Evolutionary conservation across 2,797 vertebrate genomes (phyloP).

Genomic region (Lateolabrax maculatus): DNA sequence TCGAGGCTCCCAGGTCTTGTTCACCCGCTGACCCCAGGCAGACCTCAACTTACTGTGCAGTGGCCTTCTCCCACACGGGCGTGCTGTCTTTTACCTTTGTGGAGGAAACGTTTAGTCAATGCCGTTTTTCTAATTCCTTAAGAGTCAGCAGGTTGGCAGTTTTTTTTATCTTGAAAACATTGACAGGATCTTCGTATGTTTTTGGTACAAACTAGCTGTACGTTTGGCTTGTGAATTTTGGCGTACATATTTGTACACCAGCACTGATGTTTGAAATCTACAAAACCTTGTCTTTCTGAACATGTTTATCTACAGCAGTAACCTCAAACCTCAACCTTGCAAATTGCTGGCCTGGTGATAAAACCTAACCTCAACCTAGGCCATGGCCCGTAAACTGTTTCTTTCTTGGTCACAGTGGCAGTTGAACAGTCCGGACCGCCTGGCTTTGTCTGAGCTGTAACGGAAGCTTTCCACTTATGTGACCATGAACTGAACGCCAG

Average conservation of each 20-base stretch:
- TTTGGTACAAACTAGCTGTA: background rate
- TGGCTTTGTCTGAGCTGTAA: conserved; percentile 73
- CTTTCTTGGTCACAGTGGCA: conserved; percentile 41
- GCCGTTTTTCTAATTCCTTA: background rate
- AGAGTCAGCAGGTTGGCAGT: no score
- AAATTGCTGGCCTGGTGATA: background rate
- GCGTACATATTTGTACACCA: background rate
- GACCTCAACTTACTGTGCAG: conserved; percentile 36
- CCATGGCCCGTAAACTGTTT: background rate
- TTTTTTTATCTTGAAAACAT: background rate
- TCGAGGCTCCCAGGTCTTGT: background rate
- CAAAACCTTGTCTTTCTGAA: background rate
- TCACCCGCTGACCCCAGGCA: conserved; percentile 39
- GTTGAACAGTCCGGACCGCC: conserved; percentile 64
- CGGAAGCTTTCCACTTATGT: conserved; percentile 71
- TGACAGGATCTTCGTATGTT: background rate
- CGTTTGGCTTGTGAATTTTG: background rate
- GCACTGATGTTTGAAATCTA: background rate
- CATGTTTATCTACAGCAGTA: background rate
- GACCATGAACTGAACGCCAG: conserved; percentile 61
- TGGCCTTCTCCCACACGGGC: background rate
- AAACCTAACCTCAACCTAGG: background rate
- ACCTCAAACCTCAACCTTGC: conserved; percentile 20
- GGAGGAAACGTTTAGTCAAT: background rate
- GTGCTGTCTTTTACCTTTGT: no score